Percentiles rank a stretch among this genome's conserved stretches.
Conservation (phyloP, 1,140 invertebrate species). For the Conus betulinus region DNA sequence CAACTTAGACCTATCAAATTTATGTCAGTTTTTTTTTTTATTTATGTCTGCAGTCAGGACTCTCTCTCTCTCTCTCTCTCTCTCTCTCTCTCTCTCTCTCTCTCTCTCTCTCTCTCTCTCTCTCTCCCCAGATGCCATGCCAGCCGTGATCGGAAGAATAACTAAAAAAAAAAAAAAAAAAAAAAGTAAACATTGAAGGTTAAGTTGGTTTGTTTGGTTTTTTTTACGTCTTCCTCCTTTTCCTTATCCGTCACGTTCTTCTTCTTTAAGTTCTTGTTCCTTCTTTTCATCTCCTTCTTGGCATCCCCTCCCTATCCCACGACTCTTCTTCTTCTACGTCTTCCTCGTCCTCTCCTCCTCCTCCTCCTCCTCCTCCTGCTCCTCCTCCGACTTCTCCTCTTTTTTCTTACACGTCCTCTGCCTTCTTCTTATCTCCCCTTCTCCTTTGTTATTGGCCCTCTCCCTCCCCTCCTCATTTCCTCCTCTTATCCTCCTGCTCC, state of each 20-base stretch:
- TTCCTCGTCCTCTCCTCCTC: not conserved
- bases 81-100: conserved; percentile 2
- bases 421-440: too few species aligned
- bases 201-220: too few species aligned
- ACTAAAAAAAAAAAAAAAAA: too few species aligned
- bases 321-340: not conserved
- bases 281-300: not conserved
- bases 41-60: too few species aligned
- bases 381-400: not conserved
- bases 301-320: not conserved
- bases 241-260: too few species aligned
- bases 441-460: not conserved
- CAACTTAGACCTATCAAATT: too few species aligned
- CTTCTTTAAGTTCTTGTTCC: too few species aligned
- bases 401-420: too few species aligned
- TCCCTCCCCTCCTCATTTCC: not conserved
- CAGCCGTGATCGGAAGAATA: too few species aligned
- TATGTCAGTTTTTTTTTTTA: too few species aligned
- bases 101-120: not conserved
- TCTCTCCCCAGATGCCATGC: not conserved
- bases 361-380: not conserved
- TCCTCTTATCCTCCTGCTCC: not conserved
- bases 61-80: conserved; percentile 21
- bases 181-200: too few species aligned
- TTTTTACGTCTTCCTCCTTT: too few species aligned